Base-by-base conservation (phyloP, 2,888 invertebrate genomes). In the Hemistola chrysoprasaria region DNA sequence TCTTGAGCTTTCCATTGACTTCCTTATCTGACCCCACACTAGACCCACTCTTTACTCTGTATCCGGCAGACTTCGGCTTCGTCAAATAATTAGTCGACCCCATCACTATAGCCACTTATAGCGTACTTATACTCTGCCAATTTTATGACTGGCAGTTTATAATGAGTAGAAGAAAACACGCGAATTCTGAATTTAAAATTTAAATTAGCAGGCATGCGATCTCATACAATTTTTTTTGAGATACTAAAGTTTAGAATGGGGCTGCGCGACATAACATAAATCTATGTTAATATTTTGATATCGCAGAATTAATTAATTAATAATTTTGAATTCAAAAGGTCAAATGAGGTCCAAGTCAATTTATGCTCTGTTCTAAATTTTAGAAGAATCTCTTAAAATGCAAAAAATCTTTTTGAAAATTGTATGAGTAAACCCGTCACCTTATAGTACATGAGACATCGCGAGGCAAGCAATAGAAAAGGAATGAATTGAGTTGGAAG, bases 21-120 rank as follows among this genome's bases (percentile, higher is more conserved):
- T 90, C 90, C 47, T 84, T 89, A 42, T 90, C 90, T 1, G 84
- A 84, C 1, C 86, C 84, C 3, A 60, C 77, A 59, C 83, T 85
- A 31, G 87, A 87, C 6, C 83, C 87, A 50, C 86, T 86, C 56
- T 85, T 87, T 11, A 69, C 71, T 56, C 78, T 71, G 42, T 78
- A 85, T 34, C 77, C 77, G 6, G 68, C 65, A 9, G 77, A 60
- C 55, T 84, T 85, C 3, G 85, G 71, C 53, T 88, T 89, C 20
- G 72, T 70, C 56, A 81, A 59, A 61, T 81, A 88, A 78, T 71
- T 90, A 30, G 87, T 88, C 28, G 89, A 88, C 28, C 90, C 90
- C 90, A 90, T 86, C 56, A 56, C 57, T 50, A 52, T 29, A 53
- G 53, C 44, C 39, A 40, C 46, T 22, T n/a, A 64, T 58, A 50